Evolutionary conservation across 2,888 invertebrate species (phyloP), one percentile per base, ranked within the genome.

Genomic region (Myopa testacea): DNA sequence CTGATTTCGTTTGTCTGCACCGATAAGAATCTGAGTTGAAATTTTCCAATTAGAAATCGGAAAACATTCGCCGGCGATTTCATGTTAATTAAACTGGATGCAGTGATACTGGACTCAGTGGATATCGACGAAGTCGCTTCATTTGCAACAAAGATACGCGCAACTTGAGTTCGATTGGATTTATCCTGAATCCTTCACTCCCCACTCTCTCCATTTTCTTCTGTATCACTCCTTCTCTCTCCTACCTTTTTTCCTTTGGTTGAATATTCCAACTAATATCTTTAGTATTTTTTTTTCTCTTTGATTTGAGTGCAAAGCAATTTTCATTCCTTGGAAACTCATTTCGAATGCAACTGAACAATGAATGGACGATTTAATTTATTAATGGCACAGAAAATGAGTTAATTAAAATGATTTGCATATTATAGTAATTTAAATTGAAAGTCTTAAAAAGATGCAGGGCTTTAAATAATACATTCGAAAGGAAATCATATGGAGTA

Each of bases 281-380:
- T 14, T 55, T 3, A 12, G 55, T n/a, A 12, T 70, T 37, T 14
- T 19, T 19, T 19, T 62, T 40, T 45, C 40, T 4, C 62, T 12
- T 45, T 4, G 71, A 10, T 10, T 10, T 6, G 67, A 52, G 75
- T 75, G 75, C 38, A 68, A 67, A 55, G 52, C 75, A 75, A 75
- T 75, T 75, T 67, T 67, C 67, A 67, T 75, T 67, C 58, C 63
- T 58, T 77, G 68, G 62, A 71, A 68, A 63, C 67, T 78, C 58
- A 72, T 71, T 62, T 72, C 40, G 60, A n/a, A 60, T 38, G 19
- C 45, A 45, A 45, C 10, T 37, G 26, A 73, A 45, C 72, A 73
- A 16, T 55, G 63, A 79, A 60, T 78, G 74, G 71, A 77, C 75
- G 69, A 75, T 72, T 77, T 71, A 77, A 65, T 78, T 77, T 77